Percentiles rank a stretch among this genome's conserved stretches.
These are phyloP conservation scores for Taeniopygia guttata DNA, from an alignment of 2,797 vertebrate species.

Conservation along the genomic window DNA sequence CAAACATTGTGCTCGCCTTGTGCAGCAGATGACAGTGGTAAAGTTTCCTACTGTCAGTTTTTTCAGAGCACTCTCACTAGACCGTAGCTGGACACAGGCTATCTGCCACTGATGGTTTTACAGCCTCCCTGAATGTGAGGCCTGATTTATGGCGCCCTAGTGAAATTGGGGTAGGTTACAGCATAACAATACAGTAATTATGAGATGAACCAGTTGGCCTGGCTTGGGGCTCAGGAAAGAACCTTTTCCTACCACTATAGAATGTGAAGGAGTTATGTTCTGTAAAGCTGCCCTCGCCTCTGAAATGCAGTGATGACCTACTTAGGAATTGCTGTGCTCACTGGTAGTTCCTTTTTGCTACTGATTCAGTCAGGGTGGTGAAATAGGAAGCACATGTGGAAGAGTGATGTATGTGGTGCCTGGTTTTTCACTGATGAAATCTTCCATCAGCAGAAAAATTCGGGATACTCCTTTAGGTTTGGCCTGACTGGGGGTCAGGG, in stretches of 20 bases:
- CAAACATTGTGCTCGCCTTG: neutral
- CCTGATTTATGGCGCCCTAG: neutral
- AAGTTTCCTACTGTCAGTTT: neutral
- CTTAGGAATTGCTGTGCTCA: neutral
- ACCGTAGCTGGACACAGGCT: neutral
- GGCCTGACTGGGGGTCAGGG: neutral
- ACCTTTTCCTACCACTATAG: neutral
- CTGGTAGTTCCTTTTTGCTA: neutral
- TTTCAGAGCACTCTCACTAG: neutral
- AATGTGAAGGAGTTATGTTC: neutral
- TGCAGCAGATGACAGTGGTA: neutral
- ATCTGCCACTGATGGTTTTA: neutral
- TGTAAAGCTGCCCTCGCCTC: accelerated
- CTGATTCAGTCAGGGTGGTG: neutral
- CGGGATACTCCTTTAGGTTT: neutral
- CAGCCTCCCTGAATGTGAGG: neutral
- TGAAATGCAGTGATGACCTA: accelerated
- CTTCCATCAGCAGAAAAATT: neutral
- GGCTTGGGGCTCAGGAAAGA: neutral
- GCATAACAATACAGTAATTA: neutral
- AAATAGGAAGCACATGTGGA: neutral
- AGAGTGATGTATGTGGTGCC: neutral
- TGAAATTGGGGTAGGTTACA: neutral
- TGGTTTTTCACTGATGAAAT: neutral
- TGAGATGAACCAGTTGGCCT: neutral